Conservation (phyloP, 2,797 vertebrate species). For the Linurgus olivaceus region DNA sequence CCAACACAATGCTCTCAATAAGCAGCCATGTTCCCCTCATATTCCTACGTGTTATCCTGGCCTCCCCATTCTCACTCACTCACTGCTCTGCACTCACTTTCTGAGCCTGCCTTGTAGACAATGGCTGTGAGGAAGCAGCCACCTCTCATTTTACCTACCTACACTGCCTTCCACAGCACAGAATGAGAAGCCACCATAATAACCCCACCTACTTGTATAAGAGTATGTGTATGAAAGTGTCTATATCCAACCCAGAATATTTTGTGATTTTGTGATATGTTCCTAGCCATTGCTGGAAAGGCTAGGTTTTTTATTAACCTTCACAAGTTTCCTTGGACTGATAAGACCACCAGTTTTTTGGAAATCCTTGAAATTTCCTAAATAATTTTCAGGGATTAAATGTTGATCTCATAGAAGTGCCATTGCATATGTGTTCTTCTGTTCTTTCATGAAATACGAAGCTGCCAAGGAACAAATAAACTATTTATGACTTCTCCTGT, state of each 20-base stretch:
- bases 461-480: constrained; percentile 19
- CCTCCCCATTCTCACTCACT: not conserved
- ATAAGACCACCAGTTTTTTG: not conserved
- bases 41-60: not conserved
- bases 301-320: not conserved
- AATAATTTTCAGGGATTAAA: not conserved
- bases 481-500: constrained; percentile 22
- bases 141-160: not conserved
- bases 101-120: not conserved
- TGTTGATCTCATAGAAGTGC: not conserved
- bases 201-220: not conserved
- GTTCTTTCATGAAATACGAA: not conserved
- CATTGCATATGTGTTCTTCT: not conserved
- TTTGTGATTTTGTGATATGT: not conserved
- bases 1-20: not conserved
- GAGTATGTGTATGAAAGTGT: not conserved
- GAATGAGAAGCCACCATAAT: not conserved
- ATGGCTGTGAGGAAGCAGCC: not conserved
- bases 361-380: not conserved
- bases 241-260: not conserved
- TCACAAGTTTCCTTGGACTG: not conserved
- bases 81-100: not conserved
- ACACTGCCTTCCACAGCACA: not conserved
- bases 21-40: not conserved
- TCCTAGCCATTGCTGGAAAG: not conserved